Evolutionary conservation across 2,888 invertebrate genomes (phyloP).

Genomic region (Rhodophaea formosa): DNA sequence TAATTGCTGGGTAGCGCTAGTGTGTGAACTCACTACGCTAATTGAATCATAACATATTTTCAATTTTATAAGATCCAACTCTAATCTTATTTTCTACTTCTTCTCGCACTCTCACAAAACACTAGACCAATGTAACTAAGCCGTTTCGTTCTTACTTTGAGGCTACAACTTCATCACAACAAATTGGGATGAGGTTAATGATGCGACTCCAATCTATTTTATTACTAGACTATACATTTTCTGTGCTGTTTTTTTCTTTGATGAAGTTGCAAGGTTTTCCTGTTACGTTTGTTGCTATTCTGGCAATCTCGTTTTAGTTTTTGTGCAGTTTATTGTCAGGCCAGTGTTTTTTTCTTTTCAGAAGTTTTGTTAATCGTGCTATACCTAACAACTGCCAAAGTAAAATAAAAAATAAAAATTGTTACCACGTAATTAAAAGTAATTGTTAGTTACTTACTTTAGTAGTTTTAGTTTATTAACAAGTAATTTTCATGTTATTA

Average conservation of each 20-base stretch:
- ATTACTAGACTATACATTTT: conserved; percentile 4
- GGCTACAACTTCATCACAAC: conserved; percentile 4
- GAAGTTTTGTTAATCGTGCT: no score
- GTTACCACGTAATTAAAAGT: no score
- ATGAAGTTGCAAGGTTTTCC: background rate
- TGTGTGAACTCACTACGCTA: no score
- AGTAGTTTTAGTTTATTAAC: no score
- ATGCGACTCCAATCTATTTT: conserved; percentile 15
- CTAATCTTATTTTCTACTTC: no score
- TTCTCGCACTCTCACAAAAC: background rate
- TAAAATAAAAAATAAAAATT: no score
- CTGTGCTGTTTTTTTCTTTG: background rate
- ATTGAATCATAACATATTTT: no score
- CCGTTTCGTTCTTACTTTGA: background rate
- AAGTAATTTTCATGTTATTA: no score
- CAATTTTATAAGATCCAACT: no score
- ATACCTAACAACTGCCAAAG: no score
- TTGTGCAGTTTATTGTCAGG: background rate
- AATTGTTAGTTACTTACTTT: no score
- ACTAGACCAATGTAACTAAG: background rate
- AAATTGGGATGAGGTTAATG: conserved; percentile 15
- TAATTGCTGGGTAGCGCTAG: no score
- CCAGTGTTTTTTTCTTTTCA: background rate
- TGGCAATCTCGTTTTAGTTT: background rate
- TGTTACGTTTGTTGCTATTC: background rate